Percentiles rank a stretch among this genome's conserved stretches.
phyloP scores from a whole-genome alignment of 2,888 invertebrate species.

The Pherbina coryleti region DNA sequence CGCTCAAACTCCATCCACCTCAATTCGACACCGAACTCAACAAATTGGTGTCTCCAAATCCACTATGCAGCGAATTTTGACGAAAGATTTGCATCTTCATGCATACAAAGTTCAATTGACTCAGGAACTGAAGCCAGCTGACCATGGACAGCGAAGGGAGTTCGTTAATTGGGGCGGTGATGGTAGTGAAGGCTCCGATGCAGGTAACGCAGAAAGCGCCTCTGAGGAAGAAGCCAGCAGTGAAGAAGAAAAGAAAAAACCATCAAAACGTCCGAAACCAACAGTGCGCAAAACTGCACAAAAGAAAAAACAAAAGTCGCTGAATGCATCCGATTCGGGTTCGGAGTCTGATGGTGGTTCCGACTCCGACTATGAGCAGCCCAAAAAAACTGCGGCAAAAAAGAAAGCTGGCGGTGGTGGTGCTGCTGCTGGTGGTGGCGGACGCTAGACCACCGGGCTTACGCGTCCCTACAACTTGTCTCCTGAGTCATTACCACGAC shows the following conservation, averaged over 20 bases:
- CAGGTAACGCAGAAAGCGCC: slow-evolving; percentile 47
- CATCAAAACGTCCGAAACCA: slow-evolving; percentile 63
- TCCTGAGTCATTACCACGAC: slow-evolving; percentile 86
- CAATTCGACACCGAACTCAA: too few relatives aligned
- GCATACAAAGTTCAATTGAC: too few relatives aligned
- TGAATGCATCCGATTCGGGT: slow-evolving; percentile 62
- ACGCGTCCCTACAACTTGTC: slow-evolving; percentile 87
- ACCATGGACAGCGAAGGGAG: too few relatives aligned
- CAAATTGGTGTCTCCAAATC: too few relatives aligned
- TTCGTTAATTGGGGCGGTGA: too few relatives aligned
- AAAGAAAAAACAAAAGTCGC: slow-evolving; percentile 65
- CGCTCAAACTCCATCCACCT: too few relatives aligned
- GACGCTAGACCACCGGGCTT: slow-evolving; percentile 80
- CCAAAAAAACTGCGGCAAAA: slow-evolving; percentile 58
- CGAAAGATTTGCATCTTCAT: too few relatives aligned
- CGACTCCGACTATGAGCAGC: slow-evolving; percentile 65
- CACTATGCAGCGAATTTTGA: too few relatives aligned
- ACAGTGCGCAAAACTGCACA: slow-evolving; percentile 62
- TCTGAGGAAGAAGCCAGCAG: slow-evolving; percentile 57
- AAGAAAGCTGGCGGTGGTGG: slow-evolving; percentile 53
- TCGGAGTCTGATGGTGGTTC: slow-evolving; percentile 64
- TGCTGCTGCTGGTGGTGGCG: slow-evolving; percentile 63
- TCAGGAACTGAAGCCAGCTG: too few relatives aligned
- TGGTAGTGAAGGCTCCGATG: slow-evolving; percentile 67
- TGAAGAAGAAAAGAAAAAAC: slow-evolving; percentile 56